Conservation (phyloP, 2,797 vertebrate species). For the Myotis pilosus region DNA sequence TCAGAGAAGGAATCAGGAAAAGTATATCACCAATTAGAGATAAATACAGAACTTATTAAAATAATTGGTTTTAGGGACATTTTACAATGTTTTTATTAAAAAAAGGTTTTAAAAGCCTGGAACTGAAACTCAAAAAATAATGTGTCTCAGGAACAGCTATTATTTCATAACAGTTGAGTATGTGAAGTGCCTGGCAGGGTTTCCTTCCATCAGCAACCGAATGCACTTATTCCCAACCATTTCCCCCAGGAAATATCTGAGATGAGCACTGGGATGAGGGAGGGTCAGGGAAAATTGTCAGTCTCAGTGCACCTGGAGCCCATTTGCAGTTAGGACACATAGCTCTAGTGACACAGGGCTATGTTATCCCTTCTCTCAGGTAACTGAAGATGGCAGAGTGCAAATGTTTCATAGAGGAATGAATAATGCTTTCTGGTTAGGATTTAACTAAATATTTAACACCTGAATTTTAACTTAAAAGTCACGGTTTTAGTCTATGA, state of each 20-base stretch:
- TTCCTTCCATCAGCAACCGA: neutral
- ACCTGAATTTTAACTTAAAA: neutral
- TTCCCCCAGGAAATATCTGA: neutral
- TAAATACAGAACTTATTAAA: neutral
- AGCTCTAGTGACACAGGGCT: too few relatives aligned
- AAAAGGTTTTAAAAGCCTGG: neutral
- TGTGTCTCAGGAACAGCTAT: neutral
- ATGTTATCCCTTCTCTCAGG: neutral
- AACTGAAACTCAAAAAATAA: neutral
- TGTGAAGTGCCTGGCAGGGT: neutral
- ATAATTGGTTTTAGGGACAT: neutral
- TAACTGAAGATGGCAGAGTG: neutral
- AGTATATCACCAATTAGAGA: neutral
- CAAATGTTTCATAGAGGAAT: neutral
- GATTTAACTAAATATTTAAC: slow-evolving; percentile 14
- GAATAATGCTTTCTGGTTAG: neutral
- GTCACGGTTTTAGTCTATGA: neutral
- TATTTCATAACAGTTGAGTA: neutral
- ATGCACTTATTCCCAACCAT: neutral
- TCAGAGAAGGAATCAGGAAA: neutral
- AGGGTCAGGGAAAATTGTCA: too few relatives aligned
- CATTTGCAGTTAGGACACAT: rapidly evolving
- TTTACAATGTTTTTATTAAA: neutral
- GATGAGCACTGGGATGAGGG: neutral
- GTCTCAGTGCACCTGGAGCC: too few relatives aligned